These are phyloP conservation scores for Mythimna ferrago DNA, from an alignment of 2,888 invertebrate genomes.

Conservation along the genomic window DNA sequence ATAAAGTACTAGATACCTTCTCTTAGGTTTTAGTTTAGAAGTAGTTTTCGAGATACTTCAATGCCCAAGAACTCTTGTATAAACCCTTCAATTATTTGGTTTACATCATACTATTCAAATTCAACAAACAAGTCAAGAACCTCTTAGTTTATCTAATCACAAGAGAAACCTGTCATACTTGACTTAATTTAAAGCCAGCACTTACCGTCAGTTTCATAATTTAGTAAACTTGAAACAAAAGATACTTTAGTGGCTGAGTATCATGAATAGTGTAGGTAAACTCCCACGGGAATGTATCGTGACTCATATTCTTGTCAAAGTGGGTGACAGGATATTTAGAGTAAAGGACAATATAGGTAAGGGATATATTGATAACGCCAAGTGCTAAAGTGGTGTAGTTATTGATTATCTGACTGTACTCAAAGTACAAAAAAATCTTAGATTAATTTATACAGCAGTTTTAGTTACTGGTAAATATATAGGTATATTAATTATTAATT, in stretches of 20 bases:
- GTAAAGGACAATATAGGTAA: neutral
- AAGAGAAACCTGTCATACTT: constrained; percentile 50
- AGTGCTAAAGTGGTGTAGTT: neutral
- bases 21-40: neutral
- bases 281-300: constrained; percentile 48
- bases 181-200: constrained; percentile 50
- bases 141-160: constrained; percentile 46
- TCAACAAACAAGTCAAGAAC: constrained; percentile 34
- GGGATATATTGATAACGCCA: neutral
- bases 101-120: constrained; percentile 18
- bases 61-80: neutral
- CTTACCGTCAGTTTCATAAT: constrained; percentile 48
- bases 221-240: constrained; percentile 52
- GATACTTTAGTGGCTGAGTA: constrained; percentile 37
- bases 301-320: constrained; percentile 30
- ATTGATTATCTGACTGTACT: neutral
- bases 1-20: neutral
- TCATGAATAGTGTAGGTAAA: constrained; percentile 22
- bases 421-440: neutral
- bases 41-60: neutral
- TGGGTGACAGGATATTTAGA: constrained; percentile 5
- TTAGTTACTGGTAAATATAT: neutral
- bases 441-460: neutral
- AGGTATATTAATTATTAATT: too few species aligned
- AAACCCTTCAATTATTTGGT: constrained; percentile 24